phyloP scores from a whole-genome alignment of 1,140 invertebrate species.

The Chelonus insularis region DNA sequence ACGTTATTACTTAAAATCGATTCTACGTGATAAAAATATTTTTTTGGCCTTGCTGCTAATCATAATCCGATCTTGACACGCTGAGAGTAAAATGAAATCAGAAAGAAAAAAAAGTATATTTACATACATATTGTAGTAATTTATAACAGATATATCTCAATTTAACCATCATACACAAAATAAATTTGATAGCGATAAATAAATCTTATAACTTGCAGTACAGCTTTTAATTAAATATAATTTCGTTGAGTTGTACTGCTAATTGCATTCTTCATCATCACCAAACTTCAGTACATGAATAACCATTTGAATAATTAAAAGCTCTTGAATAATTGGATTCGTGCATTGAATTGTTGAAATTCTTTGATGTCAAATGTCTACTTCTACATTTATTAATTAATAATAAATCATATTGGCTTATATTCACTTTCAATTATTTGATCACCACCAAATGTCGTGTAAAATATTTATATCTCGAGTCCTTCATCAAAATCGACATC shows the following conservation, averaged over 20 bases:
- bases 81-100: too few relatives aligned
- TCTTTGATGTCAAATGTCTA: not conserved
- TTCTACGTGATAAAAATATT: not conserved
- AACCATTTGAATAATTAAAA: constrained; percentile 4
- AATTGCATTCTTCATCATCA: not conserved
- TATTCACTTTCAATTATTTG: too few relatives aligned
- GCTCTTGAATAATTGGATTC: constrained; percentile 1
- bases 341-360: not conserved
- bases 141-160: too few relatives aligned
- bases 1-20: not conserved
- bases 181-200: too few relatives aligned
- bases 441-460: too few relatives aligned
- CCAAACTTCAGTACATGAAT: not conserved
- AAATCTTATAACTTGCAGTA: not conserved
- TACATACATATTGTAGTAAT: too few relatives aligned
- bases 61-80: too few relatives aligned
- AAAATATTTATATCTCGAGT: too few relatives aligned
- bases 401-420: too few relatives aligned
- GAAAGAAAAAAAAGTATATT: too few relatives aligned
- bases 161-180: too few relatives aligned
- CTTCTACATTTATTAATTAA: not conserved
- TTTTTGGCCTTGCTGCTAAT: not conserved
- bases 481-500: too few relatives aligned
- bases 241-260: not conserved
- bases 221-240: not conserved